Conservation (phyloP, 2,888 invertebrate genomes). For the Tetrapedia diversipes region DNA sequence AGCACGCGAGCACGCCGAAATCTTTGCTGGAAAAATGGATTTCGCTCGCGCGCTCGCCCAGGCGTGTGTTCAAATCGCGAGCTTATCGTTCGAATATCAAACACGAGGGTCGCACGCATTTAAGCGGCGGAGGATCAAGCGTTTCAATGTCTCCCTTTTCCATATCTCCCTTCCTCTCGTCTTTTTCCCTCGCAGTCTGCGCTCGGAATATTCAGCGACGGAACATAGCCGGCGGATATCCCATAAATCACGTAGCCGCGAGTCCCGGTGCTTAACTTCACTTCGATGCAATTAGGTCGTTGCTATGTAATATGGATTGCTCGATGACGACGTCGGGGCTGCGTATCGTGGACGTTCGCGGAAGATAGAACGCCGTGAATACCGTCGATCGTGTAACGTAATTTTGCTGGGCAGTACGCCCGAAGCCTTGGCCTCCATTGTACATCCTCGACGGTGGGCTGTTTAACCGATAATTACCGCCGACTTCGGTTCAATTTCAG, state of each 20-base stretch:
- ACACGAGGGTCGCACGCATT: conserved; percentile 33
- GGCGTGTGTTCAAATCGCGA: conserved; percentile 29
- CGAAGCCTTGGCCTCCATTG: not conserved
- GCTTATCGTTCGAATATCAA: conserved; percentile 58
- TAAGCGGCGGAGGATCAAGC: conserved; percentile 35
- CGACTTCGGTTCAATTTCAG: not conserved
- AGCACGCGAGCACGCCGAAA: conserved; percentile 18
- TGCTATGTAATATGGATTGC: conserved; percentile 25
- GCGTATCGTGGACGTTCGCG: not conserved
- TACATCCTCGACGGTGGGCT: not conserved
- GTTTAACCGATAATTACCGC: not conserved
- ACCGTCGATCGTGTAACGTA: not conserved
- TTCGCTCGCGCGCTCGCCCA: not conserved
- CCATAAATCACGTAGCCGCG: conserved; percentile 36
- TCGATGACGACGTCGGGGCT: not conserved
- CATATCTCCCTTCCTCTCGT: not conserved
- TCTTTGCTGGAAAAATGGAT: not conserved
- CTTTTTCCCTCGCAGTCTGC: not conserved
- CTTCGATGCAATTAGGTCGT: conserved; percentile 35
- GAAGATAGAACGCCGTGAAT: not conserved
- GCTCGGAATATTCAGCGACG: not conserved
- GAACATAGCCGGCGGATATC: conserved; percentile 39
- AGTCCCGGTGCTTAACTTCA: conserved; percentile 28
- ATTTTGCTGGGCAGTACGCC: not conserved
- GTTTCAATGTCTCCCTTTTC: not conserved